Base-by-base conservation (phyloP, 2,113 vertebrate species). In the Eudorcas thomsonii region DNA sequence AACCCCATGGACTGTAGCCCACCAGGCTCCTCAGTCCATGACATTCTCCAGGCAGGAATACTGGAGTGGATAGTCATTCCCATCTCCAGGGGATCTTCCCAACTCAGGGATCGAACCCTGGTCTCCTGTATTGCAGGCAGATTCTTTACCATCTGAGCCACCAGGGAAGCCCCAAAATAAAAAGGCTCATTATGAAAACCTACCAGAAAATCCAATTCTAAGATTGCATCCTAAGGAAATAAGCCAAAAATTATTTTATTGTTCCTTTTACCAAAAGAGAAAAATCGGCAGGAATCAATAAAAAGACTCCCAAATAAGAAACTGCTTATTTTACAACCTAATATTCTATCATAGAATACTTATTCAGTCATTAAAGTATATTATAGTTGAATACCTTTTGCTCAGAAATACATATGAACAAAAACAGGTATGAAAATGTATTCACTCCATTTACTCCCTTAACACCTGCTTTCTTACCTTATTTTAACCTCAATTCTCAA, bases 241-340 rank as follows among this genome's bases (percentile, higher is more conserved):
- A 88, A 94, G 30, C 50, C 71, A 90, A 96, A 94, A 81, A 91
- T n/a, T 77, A 45, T 87, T 88, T 93, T 33, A 77, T 82, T 90
- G 16, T 87, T 90, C 81, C 50, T 90, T 92, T 97, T 87, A 71
- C 57, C 7, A 54, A 5, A 5, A 80, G 57, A 80, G 39, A 91
- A 92, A 90, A 82, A 60, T 74, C 50, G 7, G 60, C 80, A 86
- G 4, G n/a, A 85, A 86, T 86, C 45, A 81, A 67, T 33, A 81
- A 39, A 95, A 89, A 92, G 82, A 78, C 19, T 26, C 33, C 52
- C 26, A 97, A 91, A 87, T 87, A 95, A 90, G 39, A 54, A 80
- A 84, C 36, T 86, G 43, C 83, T 81, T 60, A 91, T 12, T 9
- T 13, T 86, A 86, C 6, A 82, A 36, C 15, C 10, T 90, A 92